Evolutionary conservation across 2,888 invertebrate genomes (phyloP).

Genomic region (Limnephilus marmoratus): DNA sequence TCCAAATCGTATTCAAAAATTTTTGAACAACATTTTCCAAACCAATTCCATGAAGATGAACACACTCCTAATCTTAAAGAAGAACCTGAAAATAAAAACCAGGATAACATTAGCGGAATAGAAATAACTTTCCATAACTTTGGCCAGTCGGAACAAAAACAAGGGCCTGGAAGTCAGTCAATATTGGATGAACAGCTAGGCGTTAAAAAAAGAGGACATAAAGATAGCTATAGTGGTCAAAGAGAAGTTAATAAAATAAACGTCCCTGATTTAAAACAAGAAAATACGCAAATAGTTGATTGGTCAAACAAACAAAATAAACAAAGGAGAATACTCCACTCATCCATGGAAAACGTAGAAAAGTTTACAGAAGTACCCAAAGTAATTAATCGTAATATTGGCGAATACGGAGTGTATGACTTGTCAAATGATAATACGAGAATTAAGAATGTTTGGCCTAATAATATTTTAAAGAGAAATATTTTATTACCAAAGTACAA

Average conservation of each 20-base stretch:
- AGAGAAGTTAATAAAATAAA: not conserved
- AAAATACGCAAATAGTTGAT: not conserved
- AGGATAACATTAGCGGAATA: not conserved
- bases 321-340: not conserved
- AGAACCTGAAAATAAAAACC: not conserved
- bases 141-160: not conserved
- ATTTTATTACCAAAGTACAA: not conserved
- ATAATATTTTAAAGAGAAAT: slow-evolving; percentile 34
- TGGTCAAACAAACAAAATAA: not conserved
- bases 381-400: too few relatives aligned
- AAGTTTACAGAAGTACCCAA: not conserved
- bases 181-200: not conserved
- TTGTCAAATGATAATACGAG: not conserved
- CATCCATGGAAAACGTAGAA: not conserved
- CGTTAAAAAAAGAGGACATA: not conserved
- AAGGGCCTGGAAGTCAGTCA: not conserved
- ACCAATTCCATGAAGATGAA: not conserved
- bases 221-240: not conserved
- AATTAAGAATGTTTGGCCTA: not conserved
- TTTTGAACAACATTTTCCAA: not conserved
- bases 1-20: not conserved
- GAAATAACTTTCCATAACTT: not conserved
- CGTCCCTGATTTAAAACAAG: not conserved
- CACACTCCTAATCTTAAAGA: not conserved
- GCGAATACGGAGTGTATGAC: not conserved